Percentiles rank a stretch among this genome's conserved stretches.
phyloP scores from a whole-genome alignment of 2,888 invertebrate species.

The Entomobrya proxima region DNA sequence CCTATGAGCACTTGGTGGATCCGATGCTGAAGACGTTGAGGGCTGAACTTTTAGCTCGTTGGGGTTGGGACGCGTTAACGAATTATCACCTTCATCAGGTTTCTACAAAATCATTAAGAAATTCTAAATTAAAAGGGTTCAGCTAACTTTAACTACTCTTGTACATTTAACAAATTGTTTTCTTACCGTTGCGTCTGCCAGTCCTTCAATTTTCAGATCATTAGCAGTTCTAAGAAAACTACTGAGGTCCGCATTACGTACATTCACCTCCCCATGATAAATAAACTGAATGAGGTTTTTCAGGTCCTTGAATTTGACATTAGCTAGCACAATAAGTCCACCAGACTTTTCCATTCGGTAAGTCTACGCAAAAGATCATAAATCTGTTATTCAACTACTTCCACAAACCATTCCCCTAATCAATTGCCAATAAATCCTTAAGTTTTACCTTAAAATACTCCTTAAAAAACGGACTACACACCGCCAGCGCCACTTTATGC shows the following conservation, averaged over 20 bases:
- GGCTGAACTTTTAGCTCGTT: background rate
- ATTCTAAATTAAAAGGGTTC: background rate
- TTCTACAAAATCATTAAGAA: background rate
- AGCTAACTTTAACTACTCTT: background rate
- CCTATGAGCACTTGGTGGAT: background rate
- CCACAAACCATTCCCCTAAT: no score
- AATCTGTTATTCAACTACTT: background rate
- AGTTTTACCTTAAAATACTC: slow-evolving; percentile 70
- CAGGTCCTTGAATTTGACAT: slow-evolving; percentile 71
- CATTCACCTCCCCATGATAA: slow-evolving; percentile 73
- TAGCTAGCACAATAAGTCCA: slow-evolving; percentile 66
- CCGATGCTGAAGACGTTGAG: background rate
- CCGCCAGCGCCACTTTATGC: slow-evolving; percentile 67
- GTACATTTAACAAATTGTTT: background rate
- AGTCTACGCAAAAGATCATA: background rate
- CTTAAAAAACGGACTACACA: slow-evolving; percentile 74
- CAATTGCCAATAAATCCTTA: background rate
- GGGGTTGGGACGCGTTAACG: background rate
- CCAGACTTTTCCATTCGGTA: slow-evolving; percentile 40
- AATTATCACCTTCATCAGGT: no score
- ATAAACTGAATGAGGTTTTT: slow-evolving; percentile 70
- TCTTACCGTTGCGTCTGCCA: slow-evolving; percentile 40
- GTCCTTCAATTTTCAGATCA: slow-evolving; percentile 73
- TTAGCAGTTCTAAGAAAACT: slow-evolving; percentile 72
- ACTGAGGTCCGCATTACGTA: slow-evolving; percentile 65